phyloP scores from a whole-genome alignment of 2,888 invertebrate genomes.

The Pantelozetes paolii region DNA sequence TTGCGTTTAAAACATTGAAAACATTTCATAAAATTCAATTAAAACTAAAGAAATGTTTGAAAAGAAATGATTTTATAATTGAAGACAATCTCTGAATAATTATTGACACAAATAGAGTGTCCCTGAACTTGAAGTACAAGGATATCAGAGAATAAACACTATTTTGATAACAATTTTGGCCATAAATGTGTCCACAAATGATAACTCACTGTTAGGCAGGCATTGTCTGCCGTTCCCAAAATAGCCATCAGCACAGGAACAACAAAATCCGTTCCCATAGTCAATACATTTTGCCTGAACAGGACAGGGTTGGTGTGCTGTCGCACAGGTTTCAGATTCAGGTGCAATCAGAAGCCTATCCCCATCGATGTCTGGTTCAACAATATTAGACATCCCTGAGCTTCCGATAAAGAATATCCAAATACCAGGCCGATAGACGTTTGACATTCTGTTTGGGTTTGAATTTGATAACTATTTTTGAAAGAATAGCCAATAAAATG shows the following conservation, averaged over 20 bases:
- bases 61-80: too few relatives aligned
- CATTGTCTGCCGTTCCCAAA: conserved; percentile 92
- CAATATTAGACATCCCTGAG: conserved; percentile 60
- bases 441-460: conserved; percentile 77
- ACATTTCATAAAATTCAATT: too few relatives aligned
- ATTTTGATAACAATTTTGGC: not conserved
- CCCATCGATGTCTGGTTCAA: conserved; percentile 61
- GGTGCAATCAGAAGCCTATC: not conserved
- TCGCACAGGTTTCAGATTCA: conserved; percentile 43
- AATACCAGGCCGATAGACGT: conserved; percentile 71
- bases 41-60: too few relatives aligned
- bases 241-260: conserved; percentile 70
- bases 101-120: not conserved
- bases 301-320: conserved; percentile 45
- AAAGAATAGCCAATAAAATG: not conserved
- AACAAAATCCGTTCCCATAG: conserved; percentile 79
- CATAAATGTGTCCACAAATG: too few relatives aligned
- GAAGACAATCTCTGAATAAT: not conserved
- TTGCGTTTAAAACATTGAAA: too few relatives aligned
- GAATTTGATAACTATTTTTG: conserved; percentile 31
- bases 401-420: conserved; percentile 83
- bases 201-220: conserved; percentile 67
- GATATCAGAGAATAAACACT: too few relatives aligned
- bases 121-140: not conserved
- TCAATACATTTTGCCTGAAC: conserved; percentile 69